A percentile compares a stretch with the other conserved stretches of the same genome.
phyloP scores from a whole-genome alignment of 2,888 invertebrate genomes.

The Microplitis manilae region DNA sequence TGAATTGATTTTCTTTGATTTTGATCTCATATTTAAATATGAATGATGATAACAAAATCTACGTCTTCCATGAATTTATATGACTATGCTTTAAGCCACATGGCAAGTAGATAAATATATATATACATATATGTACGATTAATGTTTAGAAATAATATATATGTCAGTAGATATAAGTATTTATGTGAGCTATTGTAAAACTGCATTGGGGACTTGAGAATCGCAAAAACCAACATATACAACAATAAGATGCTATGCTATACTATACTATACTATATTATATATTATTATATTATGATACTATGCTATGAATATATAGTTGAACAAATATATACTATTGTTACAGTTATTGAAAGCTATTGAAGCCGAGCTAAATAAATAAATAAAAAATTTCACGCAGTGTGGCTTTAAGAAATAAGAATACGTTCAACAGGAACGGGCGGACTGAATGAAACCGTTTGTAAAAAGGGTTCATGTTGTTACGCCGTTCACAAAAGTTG shows the following conservation, averaged over 20 bases:
- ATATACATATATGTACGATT: not conserved
- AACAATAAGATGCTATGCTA: constrained; percentile 19
- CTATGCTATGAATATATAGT: not conserved
- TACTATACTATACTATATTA: constrained; percentile 39
- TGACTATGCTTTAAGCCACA: not conserved
- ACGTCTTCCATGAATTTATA: constrained; percentile 62
- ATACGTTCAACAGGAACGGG: constrained; percentile 34
- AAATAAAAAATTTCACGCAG: constrained; percentile 29
- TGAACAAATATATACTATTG: constrained; percentile 9
- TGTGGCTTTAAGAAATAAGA: constrained; percentile 29
- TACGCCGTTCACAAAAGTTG: constrained; percentile 61
- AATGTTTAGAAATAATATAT: not conserved
- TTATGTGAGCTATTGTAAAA: constrained; percentile 11
- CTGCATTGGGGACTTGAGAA: not conserved
- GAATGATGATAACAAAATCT: constrained; percentile 60
- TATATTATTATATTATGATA: constrained; percentile 26
- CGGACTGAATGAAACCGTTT: constrained; percentile 38
- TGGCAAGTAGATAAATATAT: not conserved
- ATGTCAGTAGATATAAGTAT: constrained; percentile 12
- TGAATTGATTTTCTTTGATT: constrained; percentile 12
- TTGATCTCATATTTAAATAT: constrained; percentile 6
- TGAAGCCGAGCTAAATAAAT: constrained; percentile 43
- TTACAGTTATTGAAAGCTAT: constrained; percentile 29
- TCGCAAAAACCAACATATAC: not conserved
- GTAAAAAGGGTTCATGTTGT: constrained; percentile 45